Base-by-base conservation (phyloP, 2,113 vertebrate genomes). In the Oncorhynchus kisutch region DNA sequence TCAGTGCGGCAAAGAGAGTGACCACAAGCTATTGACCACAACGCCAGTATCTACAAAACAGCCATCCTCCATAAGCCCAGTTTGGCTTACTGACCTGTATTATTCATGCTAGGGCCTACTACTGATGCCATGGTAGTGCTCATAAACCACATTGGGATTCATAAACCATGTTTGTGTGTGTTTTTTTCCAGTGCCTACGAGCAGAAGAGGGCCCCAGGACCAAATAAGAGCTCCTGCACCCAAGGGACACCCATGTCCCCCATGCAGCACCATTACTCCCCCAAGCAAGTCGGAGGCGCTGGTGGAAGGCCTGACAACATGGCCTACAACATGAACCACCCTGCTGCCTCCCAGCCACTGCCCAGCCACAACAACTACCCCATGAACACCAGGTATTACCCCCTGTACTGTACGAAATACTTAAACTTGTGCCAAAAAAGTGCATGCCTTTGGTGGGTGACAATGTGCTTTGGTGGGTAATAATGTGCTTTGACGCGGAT, bases 141-240 rank as follows among this genome's bases (percentile, higher is more conserved):
- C 13, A 54, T 45, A 45, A 11, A 54, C 51, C 51, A 45, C 39
- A 45, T 45, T 45, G 14, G 51, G 51, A 14, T 54, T 54, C 51
- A 54, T 54, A 54, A 54, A 54, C 5, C 60, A n/a, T 13, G 14
- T 69, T 9, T 51, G 25, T 75, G 29, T 60, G 39, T 67, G 49
- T 51, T 22, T 74, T 74, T 81, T 74, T 81, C 3, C 87, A 97
- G 95, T 96, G 96, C 96, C 95, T 97, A 95, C 86, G 95, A 97
- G 80, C 94, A 95, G 84, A 93, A 93, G 85, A 94, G 95, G 91
- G 89, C 92, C 87, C 88, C 89, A 73, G 91, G 93, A 82, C 91
- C 93, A 78, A 95, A 54, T 54, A 54, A 96, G 90, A 94, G 90
- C 84, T 45, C 39, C 9, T 94, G 82, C 85, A 94, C 95, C 86